Conservation (phyloP, 1,140 invertebrate genomes). For the Saccostrea echinata region DNA sequence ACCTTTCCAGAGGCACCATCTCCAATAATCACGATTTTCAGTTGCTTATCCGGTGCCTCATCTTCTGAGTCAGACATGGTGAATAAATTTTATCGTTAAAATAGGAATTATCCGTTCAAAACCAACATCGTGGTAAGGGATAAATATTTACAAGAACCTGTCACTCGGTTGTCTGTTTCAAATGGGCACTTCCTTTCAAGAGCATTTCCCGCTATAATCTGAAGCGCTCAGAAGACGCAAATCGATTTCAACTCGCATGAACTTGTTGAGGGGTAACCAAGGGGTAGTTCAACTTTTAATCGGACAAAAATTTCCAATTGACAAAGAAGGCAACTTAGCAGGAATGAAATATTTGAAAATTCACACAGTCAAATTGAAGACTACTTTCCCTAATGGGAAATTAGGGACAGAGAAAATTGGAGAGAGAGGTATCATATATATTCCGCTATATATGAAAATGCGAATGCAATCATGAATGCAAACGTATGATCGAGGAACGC, state of each 20-base stretch:
- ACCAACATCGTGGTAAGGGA: not conserved
- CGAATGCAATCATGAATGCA: too few relatives aligned
- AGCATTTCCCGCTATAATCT: not conserved
- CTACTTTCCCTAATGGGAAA: too few relatives aligned
- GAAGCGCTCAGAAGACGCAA: conserved; percentile 15
- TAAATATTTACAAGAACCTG: conserved; percentile 27
- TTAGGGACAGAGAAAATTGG: too few relatives aligned
- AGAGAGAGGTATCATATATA: too few relatives aligned
- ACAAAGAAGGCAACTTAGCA: too few relatives aligned
- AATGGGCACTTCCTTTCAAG: not conserved
- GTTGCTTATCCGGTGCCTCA: conserved; percentile 83
- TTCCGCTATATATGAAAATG: too few relatives aligned
- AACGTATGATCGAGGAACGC: too few relatives aligned
- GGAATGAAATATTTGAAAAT: too few relatives aligned
- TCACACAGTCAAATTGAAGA: too few relatives aligned
- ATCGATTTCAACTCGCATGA: not conserved
- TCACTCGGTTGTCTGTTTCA: conserved; percentile 21
- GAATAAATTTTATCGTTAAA: not conserved
- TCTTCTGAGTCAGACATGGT: conserved; percentile 82
- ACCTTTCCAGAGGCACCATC: conserved; percentile 92
- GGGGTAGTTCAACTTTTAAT: not conserved
- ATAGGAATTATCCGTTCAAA: not conserved
- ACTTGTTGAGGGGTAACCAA: conserved; percentile 6
- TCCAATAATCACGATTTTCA: conserved; percentile 91
- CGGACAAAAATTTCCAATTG: too few relatives aligned